These are phyloP conservation scores for Telmatochromis brachygnathus DNA, from an alignment of 2,113 vertebrate genomes.

Conservation along the genomic window DNA sequence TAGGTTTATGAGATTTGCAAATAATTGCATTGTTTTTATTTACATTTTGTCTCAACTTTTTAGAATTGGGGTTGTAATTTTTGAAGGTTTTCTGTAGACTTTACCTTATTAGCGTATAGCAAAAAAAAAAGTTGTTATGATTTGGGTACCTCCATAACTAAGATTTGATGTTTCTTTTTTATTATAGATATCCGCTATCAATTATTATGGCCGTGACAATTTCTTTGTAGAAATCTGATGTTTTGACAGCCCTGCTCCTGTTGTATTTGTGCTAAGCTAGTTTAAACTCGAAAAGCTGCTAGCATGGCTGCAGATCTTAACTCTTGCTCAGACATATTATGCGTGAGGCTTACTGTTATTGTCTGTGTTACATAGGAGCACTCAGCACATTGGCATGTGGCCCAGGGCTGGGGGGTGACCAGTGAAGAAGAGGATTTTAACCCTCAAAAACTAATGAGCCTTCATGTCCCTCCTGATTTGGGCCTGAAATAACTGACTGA, in stretches of 20 bases:
- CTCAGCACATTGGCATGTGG: slow-evolving; percentile 35
- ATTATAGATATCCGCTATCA: background rate
- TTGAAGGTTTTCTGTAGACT: background rate
- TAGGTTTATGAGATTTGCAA: background rate
- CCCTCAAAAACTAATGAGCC: slow-evolving; percentile 36
- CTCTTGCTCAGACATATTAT: background rate
- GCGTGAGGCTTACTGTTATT: background rate
- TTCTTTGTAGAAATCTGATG: background rate
- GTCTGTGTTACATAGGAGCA: slow-evolving; percentile 41
- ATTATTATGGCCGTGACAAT: background rate
- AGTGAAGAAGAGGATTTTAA: slow-evolving; percentile 41
- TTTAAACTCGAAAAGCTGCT: background rate
- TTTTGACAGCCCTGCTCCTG: background rate
- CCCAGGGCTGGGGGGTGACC: slow-evolving; percentile 6
- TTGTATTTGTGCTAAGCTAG: background rate
- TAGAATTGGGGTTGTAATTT: background rate
- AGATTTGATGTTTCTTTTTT: background rate
- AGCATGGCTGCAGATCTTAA: background rate
- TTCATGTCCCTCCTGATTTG: slow-evolving; percentile 21
- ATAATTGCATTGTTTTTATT: background rate
- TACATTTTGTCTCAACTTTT: background rate
- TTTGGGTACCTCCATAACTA: background rate
- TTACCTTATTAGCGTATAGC: background rate
- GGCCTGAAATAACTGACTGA: slow-evolving; percentile 29
- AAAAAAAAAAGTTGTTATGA: background rate